Conservation (phyloP, 1,140 invertebrate species). For the Diuraphis noxia region DNA sequence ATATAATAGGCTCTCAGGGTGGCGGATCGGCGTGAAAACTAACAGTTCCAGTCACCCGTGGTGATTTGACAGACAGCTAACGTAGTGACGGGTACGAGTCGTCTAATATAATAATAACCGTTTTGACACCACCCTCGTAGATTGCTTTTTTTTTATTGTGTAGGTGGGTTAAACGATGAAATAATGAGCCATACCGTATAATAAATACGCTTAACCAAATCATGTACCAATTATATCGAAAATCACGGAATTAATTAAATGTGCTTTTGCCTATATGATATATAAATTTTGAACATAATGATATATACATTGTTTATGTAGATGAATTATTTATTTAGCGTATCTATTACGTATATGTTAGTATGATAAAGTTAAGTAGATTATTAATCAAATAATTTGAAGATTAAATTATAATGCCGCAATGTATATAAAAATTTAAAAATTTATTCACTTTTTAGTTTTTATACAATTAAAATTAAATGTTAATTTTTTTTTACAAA, state of each 20-base stretch:
- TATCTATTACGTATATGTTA: too few relatives aligned
- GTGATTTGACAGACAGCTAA: conserved; percentile 52
- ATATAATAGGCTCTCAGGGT: conserved; percentile 50
- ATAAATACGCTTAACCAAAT: not conserved
- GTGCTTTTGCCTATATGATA: not conserved
- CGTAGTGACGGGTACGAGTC: not conserved
- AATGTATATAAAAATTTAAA: not conserved
- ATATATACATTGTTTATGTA: not conserved
- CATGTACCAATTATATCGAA: not conserved
- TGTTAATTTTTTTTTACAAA: not conserved
- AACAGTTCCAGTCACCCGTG: conserved; percentile 51
- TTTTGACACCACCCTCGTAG: conserved; percentile 47
- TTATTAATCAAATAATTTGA: too few relatives aligned
- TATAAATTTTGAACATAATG: not conserved
- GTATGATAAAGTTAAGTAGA: not conserved
- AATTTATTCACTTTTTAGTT: not conserved
- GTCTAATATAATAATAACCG: conserved; percentile 43
- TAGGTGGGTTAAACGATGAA: not conserved
- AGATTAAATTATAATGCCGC: not conserved
- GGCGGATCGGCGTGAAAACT: conserved; percentile 53
- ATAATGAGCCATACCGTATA: not conserved
- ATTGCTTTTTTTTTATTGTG: conserved; percentile 10
- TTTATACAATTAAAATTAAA: not conserved
- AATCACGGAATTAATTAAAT: not conserved
- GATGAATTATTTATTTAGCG: not conserved